Conservation (phyloP, 2,113 vertebrate genomes). For the Rattus norvegicus region DNA sequence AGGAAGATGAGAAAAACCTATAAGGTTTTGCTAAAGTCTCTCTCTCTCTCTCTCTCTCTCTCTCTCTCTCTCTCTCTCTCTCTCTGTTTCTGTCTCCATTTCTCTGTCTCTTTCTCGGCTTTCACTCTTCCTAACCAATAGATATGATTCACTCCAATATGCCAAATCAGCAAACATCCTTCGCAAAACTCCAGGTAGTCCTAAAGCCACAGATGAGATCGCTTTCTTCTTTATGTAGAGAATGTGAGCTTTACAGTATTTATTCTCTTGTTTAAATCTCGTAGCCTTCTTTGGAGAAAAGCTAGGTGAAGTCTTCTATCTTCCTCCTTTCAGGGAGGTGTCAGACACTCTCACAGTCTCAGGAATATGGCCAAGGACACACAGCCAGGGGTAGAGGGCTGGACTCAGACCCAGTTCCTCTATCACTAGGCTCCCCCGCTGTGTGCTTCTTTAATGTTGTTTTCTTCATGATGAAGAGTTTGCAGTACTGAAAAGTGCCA, state of each 20-base stretch:
- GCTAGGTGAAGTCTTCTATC: not conserved
- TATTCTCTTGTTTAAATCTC: not conserved
- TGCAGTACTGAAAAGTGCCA: not conserved
- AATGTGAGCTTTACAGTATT: not conserved
- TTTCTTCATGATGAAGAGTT: conserved; percentile 22
- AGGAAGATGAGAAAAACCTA: conserved; percentile 26
- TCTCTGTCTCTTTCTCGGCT: not conserved
- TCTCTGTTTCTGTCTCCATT: not conserved
- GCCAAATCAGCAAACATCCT: not conserved
- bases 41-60: not conserved
- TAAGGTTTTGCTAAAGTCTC: conserved; percentile 1
- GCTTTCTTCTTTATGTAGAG: not conserved
- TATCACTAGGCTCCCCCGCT: not conserved
- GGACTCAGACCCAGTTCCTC: not conserved
- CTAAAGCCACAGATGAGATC: not conserved
- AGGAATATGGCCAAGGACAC: not conserved
- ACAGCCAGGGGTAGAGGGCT: not conserved
- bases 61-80: not conserved
- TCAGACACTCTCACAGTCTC: not conserved
- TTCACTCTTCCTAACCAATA: conserved; percentile 21
- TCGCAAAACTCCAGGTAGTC: not conserved
- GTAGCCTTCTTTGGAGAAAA: not conserved
- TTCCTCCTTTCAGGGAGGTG: not conserved
- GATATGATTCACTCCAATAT: not conserved
- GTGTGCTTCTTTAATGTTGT: not conserved